Conservation (phyloP, 2,888 invertebrate genomes). For the Mesorhabditis sp. region DNA sequence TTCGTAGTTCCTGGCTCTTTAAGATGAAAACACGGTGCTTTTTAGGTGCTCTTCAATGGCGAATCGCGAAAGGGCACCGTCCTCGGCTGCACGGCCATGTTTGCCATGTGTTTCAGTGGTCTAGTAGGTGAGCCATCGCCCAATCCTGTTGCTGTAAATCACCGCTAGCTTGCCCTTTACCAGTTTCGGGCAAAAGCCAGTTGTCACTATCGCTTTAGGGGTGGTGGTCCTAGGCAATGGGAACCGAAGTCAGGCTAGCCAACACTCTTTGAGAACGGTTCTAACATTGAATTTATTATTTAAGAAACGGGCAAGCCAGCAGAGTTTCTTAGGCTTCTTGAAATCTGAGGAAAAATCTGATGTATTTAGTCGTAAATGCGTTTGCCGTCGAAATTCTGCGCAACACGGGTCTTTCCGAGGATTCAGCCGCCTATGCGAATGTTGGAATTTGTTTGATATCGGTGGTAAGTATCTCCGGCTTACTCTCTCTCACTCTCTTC, state of each 20-base stretch:
- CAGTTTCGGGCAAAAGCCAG: too few species aligned
- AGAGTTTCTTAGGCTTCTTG: too few species aligned
- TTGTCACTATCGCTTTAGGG: too few species aligned
- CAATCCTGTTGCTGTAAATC: too few species aligned
- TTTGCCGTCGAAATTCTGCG: slow-evolving; percentile 22
- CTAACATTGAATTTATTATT: too few species aligned
- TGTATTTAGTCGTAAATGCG: slow-evolving; percentile 18
- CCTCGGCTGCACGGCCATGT: not conserved
- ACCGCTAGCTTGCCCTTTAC: too few species aligned
- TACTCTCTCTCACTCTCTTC: not conserved
- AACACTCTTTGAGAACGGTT: too few species aligned
- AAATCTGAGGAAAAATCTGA: too few species aligned
- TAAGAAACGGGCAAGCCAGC: too few species aligned
- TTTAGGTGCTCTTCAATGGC: not conserved
- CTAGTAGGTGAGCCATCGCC: not conserved
- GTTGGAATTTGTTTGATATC: slow-evolving; percentile 20
- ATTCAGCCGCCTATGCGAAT: slow-evolving; percentile 19
- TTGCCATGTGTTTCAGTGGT: slow-evolving; percentile 6
- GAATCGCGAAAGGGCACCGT: not conserved
- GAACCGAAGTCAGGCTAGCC: too few species aligned
- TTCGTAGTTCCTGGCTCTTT: too few species aligned
- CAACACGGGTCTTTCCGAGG: slow-evolving; percentile 13
- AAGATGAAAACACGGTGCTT: not conserved
- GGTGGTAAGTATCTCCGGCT: slow-evolving; percentile 10
- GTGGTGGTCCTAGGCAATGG: too few species aligned